Percentiles rank a stretch among this genome's conserved stretches.
These are phyloP conservation scores for Galeruca laticollis DNA, from an alignment of 2,888 invertebrate species.

Conservation along the genomic window DNA sequence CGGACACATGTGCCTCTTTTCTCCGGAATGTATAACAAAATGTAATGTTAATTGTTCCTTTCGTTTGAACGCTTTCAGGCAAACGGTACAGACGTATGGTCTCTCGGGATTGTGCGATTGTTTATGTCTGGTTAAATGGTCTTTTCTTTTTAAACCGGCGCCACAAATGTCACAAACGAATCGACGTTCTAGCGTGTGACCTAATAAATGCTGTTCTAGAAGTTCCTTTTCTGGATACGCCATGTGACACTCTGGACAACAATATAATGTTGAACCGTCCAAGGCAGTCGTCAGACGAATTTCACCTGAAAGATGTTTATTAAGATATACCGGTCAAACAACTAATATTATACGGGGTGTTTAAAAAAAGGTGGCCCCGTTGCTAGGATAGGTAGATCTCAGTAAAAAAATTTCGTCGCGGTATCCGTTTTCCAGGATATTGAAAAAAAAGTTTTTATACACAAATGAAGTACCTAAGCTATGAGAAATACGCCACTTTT, in stretches of 20 bases:
- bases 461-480: too few relatives aligned
- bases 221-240: constrained; percentile 88
- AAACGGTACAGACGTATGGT: constrained; percentile 89
- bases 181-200: constrained; percentile 86
- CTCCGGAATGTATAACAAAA: constrained; percentile 91
- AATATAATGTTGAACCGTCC: constrained; percentile 87
- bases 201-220: constrained; percentile 87
- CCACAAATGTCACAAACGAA: constrained; percentile 92
- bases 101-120: constrained; percentile 90
- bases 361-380: too few relatives aligned
- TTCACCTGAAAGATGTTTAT: constrained; percentile 65
- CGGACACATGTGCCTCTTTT: constrained; percentile 87
- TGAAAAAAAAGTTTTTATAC: too few relatives aligned
- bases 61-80: constrained; percentile 88
- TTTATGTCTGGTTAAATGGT: constrained; percentile 88
- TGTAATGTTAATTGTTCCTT: constrained; percentile 90
- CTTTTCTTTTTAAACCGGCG: constrained; percentile 87
- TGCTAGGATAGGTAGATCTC: too few relatives aligned
- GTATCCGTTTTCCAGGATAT: too few relatives aligned
- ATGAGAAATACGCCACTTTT: too few relatives aligned
- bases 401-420: too few relatives aligned
- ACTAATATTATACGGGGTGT: too few relatives aligned
- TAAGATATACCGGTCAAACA: background rate
- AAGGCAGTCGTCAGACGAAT: constrained; percentile 83
- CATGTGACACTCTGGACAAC: constrained; percentile 92